Percentiles rank a stretch among this genome's conserved stretches.
These are phyloP conservation scores for Parus major DNA, from an alignment of 2,113 vertebrate species.

Conservation along the genomic window DNA sequence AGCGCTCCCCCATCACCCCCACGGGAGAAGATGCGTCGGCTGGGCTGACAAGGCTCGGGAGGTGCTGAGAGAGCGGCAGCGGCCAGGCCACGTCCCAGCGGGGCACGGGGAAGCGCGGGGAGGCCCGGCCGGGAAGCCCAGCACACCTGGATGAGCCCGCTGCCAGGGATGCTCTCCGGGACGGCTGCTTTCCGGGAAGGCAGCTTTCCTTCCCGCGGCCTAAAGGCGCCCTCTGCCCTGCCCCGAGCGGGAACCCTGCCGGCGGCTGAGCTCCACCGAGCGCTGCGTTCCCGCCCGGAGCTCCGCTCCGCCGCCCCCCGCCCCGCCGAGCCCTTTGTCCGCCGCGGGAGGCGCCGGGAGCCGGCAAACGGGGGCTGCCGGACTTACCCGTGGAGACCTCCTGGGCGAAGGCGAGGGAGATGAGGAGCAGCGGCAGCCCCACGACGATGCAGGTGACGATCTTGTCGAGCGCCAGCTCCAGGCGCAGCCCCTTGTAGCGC, in stretches of 20 bases:
- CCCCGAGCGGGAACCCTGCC: not conserved
- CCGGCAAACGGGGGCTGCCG: not conserved
- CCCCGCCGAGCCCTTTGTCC: not conserved
- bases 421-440: constrained; percentile 92
- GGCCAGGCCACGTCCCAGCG: not conserved
- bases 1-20: not conserved
- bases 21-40: not conserved
- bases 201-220: not conserved
- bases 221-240: not conserved
- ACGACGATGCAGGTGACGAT: constrained; percentile 89
- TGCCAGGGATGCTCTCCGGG: not conserved
- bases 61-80: rapidly evolving
- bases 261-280: not conserved
- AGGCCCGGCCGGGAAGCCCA: not conserved
- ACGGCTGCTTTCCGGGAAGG: not conserved
- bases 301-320: not conserved
- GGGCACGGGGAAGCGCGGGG: not conserved
- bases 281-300: not conserved
- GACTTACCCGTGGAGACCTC: constrained; percentile 90
- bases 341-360: not conserved
- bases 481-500: constrained; percentile 88
- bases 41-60: not conserved
- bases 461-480: constrained; percentile 92
- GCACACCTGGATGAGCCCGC: not conserved
- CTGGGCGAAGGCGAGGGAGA: constrained; percentile 95